Evolutionary conservation across 2,113 vertebrate species (phyloP).

Genomic region (Hippocampus mohnikei): DNA sequence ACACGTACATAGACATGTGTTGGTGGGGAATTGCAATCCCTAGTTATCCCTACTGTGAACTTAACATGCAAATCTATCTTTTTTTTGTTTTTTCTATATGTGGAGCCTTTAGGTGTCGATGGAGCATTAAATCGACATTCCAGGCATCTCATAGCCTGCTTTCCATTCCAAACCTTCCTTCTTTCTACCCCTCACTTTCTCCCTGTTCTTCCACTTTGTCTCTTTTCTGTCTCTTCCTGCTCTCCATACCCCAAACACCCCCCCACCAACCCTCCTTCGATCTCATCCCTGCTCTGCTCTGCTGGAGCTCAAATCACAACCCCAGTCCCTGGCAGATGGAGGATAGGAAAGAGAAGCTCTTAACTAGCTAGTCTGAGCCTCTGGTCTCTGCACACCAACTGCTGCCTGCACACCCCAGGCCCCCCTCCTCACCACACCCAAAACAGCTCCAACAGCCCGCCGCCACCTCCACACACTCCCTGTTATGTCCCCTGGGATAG

Average conservation of each 20-base stretch:
- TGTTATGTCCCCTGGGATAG: conserved; percentile 43
- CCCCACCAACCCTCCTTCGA: conserved; percentile 53
- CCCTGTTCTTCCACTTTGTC: conserved; percentile 3
- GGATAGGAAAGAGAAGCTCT: conserved; percentile 72
- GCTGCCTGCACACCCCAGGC: conserved; percentile 65
- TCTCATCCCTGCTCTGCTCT: conserved; percentile 74
- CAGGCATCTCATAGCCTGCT: conserved; percentile 13
- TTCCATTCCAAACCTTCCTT: conserved; percentile 38
- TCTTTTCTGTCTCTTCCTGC: conserved; percentile 3
- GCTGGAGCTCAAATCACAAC: conserved; percentile 75
- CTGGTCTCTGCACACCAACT: conserved; percentile 74
- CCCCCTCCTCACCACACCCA: conserved; percentile 57
- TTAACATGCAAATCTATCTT: not conserved
- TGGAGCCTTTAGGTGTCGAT: not conserved
- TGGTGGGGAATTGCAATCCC: not conserved
- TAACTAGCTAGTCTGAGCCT: conserved; percentile 73
- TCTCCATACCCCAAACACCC: not conserved
- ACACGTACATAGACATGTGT: not conserved
- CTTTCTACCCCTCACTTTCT: conserved; percentile 30
- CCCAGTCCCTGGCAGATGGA: conserved; percentile 73
- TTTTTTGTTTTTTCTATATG: not conserved
- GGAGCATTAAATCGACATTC: conserved; percentile 8
- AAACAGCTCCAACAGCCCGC: conserved; percentile 53
- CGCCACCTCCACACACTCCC: conserved; percentile 31
- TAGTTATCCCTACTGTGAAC: not conserved